Conservation (phyloP, 1,140 invertebrate species). For the Aphelinus atriplicis region DNA sequence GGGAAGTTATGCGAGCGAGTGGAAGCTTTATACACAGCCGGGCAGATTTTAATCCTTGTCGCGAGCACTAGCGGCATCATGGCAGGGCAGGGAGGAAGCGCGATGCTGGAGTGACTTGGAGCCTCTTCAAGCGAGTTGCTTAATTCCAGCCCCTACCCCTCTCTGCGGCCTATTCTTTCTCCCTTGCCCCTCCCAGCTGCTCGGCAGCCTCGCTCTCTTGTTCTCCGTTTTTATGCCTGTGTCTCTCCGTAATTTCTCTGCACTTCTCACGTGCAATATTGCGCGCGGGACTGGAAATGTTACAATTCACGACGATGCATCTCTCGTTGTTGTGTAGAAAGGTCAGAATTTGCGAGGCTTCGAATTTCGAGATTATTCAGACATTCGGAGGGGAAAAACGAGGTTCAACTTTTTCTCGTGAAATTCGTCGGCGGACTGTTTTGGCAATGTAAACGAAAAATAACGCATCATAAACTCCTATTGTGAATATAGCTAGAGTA, state of each 20-base stretch:
- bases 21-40: conserved; percentile 51
- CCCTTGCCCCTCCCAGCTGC: neutral
- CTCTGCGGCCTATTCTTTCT: conserved; percentile 34
- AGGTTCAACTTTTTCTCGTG: no score
- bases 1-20: conserved; percentile 47
- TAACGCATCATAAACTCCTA: no score
- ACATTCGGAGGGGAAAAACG: no score
- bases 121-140: conserved; percentile 67
- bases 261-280: neutral
- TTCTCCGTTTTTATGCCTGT: conserved; percentile 14
- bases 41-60: conserved; percentile 67
- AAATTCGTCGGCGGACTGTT: no score
- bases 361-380: no score
- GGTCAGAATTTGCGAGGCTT: no score
- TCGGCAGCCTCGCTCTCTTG: conserved; percentile 26
- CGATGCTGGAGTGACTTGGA: conserved; percentile 65
- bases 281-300: conserved; percentile 1
- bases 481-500: no score
- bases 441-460: no score
- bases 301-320: no score
- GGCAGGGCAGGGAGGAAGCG: conserved; percentile 50
- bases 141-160: conserved; percentile 60
- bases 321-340: no score
- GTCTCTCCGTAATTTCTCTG: conserved; percentile 24
- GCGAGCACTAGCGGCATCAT: conserved; percentile 38